A percentile compares a stretch with the other conserved stretches of the same genome.
Evolutionary conservation across 2,888 invertebrate species (phyloP).

Genomic region (Ecliptopera silaceata): DNA sequence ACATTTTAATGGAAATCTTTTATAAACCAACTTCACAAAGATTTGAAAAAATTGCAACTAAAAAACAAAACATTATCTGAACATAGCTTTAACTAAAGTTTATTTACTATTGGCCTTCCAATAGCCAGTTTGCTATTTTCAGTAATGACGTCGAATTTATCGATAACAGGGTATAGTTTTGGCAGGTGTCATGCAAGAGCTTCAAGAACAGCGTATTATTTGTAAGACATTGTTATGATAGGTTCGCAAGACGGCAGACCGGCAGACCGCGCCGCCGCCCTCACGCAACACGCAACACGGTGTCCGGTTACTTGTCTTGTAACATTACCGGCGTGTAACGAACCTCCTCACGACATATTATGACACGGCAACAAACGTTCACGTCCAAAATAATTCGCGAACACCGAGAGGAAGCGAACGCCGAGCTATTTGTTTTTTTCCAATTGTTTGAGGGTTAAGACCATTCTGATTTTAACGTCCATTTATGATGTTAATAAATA

Average conservation of each 20-base stretch:
- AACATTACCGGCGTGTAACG: slow-evolving; percentile 63
- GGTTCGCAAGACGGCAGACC: slow-evolving; percentile 14
- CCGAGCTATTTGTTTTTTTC: background rate
- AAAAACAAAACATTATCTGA: too few species aligned
- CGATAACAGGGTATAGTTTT: background rate
- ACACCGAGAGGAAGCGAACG: background rate
- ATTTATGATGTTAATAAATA: too few species aligned
- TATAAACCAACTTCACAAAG: too few species aligned
- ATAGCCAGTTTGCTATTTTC: too few species aligned
- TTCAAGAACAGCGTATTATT: slow-evolving; percentile 1
- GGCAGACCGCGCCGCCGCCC: slow-evolving; percentile 7
- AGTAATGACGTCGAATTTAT: too few species aligned
- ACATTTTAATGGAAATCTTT: too few species aligned
- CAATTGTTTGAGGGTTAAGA: background rate
- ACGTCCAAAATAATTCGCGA: slow-evolving; percentile 41
- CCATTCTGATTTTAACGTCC: too few species aligned
- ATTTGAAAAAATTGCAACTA: too few species aligned
- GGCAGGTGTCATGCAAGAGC: background rate
- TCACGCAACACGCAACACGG: slow-evolving; percentile 62
- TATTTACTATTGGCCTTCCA: too few species aligned
- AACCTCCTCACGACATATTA: slow-evolving; percentile 67
- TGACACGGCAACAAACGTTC: slow-evolving; percentile 74
- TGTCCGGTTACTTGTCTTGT: slow-evolving; percentile 71
- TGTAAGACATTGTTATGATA: slow-evolving; percentile 27
- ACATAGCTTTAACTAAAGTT: too few species aligned